Evolutionary conservation across 2,113 vertebrate species (phyloP).

Genomic region (Labrus mixtus): DNA sequence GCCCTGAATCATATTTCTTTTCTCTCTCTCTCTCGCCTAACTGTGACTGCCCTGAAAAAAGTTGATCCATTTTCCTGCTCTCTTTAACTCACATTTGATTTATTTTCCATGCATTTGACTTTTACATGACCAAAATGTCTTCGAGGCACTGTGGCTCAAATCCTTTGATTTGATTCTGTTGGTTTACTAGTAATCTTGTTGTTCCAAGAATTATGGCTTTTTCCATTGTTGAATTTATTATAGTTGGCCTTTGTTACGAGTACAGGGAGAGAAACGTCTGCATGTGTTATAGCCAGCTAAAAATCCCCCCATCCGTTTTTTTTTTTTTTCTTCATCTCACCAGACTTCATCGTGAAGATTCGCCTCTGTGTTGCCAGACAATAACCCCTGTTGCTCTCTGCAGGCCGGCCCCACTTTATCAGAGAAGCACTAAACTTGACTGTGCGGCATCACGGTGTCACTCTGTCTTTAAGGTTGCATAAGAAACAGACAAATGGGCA

Average conservation of each 20-base stretch:
- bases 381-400: slow-evolving; percentile 18
- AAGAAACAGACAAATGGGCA: slow-evolving; percentile 60
- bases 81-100: slow-evolving; percentile 29
- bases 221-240: slow-evolving; percentile 53
- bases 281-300: slow-evolving; percentile 3
- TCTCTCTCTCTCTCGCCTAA: slow-evolving; percentile 1
- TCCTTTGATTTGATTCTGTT: slow-evolving; percentile 40
- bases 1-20: slow-evolving; percentile 9
- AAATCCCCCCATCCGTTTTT: slow-evolving; percentile 30
- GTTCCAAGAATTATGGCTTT: slow-evolving; percentile 50
- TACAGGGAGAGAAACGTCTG: slow-evolving; percentile 15
- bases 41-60: slow-evolving; percentile 39
- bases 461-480: slow-evolving; percentile 51
- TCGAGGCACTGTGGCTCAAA: slow-evolving; percentile 27
- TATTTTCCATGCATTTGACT: slow-evolving; percentile 48
- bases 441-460: slow-evolving; percentile 50
- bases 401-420: slow-evolving; percentile 38
- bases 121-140: slow-evolving; percentile 34
- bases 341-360: slow-evolving; percentile 33
- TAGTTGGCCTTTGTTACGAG: slow-evolving; percentile 42
- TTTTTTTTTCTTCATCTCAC: slow-evolving; percentile 28
- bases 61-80: slow-evolving; percentile 32
- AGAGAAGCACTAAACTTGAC: slow-evolving; percentile 37
- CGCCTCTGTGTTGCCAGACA: slow-evolving; percentile 49
- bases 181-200: slow-evolving; percentile 42